These are phyloP conservation scores for Chionodraco myersi DNA, from an alignment of 2,113 vertebrate species.

Conservation along the genomic window DNA sequence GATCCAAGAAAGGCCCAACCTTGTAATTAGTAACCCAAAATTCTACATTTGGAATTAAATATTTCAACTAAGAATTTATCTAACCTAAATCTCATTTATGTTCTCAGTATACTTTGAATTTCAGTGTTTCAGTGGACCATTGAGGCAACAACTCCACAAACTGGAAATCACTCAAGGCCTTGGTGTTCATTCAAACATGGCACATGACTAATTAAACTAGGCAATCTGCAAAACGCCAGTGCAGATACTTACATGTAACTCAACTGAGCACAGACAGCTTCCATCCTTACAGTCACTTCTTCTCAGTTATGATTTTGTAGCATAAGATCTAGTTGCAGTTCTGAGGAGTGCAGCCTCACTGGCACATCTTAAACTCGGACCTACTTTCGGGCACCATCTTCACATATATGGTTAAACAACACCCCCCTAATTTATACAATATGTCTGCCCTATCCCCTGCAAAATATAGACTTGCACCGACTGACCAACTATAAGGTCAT, in stretches of 20 bases:
- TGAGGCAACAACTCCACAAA: background rate
- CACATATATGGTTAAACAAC: slow-evolving; percentile 8
- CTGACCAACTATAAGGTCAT: background rate
- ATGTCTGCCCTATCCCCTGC: background rate
- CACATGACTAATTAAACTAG: no score
- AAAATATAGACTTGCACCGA: background rate
- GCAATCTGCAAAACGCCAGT: background rate
- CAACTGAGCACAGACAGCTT: background rate
- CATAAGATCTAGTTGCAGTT: background rate
- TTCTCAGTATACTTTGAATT: no score
- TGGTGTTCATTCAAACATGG: background rate
- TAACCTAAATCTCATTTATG: no score
- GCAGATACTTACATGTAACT: background rate
- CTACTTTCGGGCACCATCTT: background rate
- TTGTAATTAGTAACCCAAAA: no score
- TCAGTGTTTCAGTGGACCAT: no score
- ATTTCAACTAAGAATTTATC: no score
- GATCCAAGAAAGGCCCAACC: background rate
- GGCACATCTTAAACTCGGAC: background rate
- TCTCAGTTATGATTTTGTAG: background rate
- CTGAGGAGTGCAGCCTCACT: slow-evolving; percentile 1
- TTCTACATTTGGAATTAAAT: background rate
- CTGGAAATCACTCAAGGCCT: background rate
- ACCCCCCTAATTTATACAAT: background rate
- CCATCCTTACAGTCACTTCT: background rate